These are phyloP conservation scores for Cheilosia urbana DNA, from an alignment of 2,888 invertebrate species.

Conservation along the genomic window DNA sequence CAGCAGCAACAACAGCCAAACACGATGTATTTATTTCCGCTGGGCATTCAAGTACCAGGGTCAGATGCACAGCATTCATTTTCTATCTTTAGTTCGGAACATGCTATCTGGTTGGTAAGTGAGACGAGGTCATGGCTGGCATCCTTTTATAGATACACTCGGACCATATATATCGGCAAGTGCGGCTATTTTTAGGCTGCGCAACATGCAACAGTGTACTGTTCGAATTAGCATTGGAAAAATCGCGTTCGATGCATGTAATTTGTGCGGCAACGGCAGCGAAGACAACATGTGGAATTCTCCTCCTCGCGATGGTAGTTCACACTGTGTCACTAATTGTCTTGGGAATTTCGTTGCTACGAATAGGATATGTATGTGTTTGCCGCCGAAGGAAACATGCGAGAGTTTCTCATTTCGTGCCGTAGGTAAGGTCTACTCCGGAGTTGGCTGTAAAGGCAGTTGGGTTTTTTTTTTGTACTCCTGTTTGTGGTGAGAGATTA, in stretches of 20 bases:
- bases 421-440: background rate
- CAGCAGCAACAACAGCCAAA: constrained; percentile 27
- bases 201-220: constrained; percentile 27
- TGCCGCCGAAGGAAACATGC: constrained; percentile 29
- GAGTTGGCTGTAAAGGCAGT: background rate
- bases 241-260: constrained; percentile 70
- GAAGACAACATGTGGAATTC: constrained; percentile 48
- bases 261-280: constrained; percentile 47
- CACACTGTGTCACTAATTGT: constrained; percentile 74
- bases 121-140: constrained; percentile 58
- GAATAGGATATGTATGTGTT: constrained; percentile 8
- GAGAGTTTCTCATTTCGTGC: constrained; percentile 18
- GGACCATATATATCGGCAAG: constrained; percentile 30
- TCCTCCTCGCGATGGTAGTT: constrained; percentile 52
- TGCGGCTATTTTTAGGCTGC: constrained; percentile 46
- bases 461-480: background rate
- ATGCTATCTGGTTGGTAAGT: constrained; percentile 1
- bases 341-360: constrained; percentile 68
- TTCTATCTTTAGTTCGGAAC: constrained; percentile 24
- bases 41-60: constrained; percentile 51
- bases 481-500: background rate
- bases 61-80: constrained; percentile 11
- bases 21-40: constrained; percentile 46
- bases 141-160: constrained; percentile 60
- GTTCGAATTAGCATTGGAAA: constrained; percentile 62